These are phyloP conservation scores for Philopedon plagiatum DNA, from an alignment of 2,888 invertebrate species.

Conservation along the genomic window DNA sequence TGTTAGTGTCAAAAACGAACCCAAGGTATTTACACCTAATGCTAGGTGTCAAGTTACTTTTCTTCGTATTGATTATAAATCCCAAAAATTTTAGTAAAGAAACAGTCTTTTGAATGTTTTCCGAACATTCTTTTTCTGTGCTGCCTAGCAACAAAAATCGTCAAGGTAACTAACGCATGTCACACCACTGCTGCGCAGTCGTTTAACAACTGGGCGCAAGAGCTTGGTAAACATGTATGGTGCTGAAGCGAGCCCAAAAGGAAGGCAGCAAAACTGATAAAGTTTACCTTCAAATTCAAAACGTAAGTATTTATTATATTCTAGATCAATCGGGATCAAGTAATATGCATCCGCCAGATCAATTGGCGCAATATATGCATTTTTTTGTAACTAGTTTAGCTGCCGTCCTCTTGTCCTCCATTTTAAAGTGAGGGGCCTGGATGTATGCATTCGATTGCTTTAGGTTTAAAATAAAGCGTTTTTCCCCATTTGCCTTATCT, in stretches of 20 bases:
- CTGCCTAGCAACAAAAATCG: neutral
- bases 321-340: no score
- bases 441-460: no score
- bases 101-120: neutral
- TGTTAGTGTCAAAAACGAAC: slow-evolving; percentile 43
- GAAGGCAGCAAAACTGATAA: no score
- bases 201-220: neutral
- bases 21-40: slow-evolving; percentile 47
- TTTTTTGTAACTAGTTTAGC: no score
- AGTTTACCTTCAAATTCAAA: no score
- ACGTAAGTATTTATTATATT: no score
- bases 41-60: slow-evolving; percentile 38
- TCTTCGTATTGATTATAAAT: slow-evolving; percentile 43
- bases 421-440: no score
- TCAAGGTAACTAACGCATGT: neutral
- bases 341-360: no score
- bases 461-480: no score
- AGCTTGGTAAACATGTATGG: neutral
- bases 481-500: no score
- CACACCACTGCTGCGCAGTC: neutral
- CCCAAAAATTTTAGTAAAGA: neutral
- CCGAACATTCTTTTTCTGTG: neutral
- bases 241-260: neutral
- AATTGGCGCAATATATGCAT: no score
- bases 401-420: no score